phyloP scores from a whole-genome alignment of 2,888 invertebrate species.

The Geotrupes spiniger region DNA sequence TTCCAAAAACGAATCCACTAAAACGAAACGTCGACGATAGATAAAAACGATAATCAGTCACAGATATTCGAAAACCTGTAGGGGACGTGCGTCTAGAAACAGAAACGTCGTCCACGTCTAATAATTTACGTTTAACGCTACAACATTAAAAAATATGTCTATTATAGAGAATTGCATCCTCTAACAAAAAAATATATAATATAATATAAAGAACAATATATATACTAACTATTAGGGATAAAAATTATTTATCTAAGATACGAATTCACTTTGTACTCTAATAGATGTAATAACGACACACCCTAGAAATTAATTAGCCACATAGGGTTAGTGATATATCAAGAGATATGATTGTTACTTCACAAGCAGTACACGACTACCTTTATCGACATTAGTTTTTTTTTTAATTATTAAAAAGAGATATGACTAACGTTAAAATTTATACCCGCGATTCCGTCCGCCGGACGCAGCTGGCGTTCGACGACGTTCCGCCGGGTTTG shows the following conservation, averaged over 20 bases:
- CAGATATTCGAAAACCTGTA: slow-evolving; percentile 11
- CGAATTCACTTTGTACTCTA: slow-evolving; percentile 47
- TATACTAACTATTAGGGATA: slow-evolving; percentile 10
- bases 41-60: slow-evolving; percentile 12
- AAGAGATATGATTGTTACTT: slow-evolving; percentile 48
- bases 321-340: slow-evolving; percentile 40
- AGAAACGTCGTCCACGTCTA: background rate
- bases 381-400: slow-evolving; percentile 40
- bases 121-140: slow-evolving; percentile 16
- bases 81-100: no score
- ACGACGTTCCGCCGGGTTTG: no score
- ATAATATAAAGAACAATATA: slow-evolving; percentile 31
- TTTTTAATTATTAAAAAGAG: slow-evolving; percentile 20
- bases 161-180: slow-evolving; percentile 33
- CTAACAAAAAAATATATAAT: slow-evolving; percentile 23
- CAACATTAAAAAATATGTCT: slow-evolving; percentile 21
- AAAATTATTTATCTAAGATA: slow-evolving; percentile 13
- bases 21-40: no score
- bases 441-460: slow-evolving; percentile 33
- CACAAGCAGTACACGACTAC: slow-evolving; percentile 41
- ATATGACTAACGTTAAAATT: slow-evolving; percentile 36
- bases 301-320: slow-evolving; percentile 25
- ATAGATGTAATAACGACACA: slow-evolving; percentile 35
- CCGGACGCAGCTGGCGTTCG: background rate
- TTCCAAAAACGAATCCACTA: slow-evolving; percentile 3